Evolutionary conservation across 2,888 invertebrate genomes (phyloP).

Genomic region (Eumerus sabulonum): DNA sequence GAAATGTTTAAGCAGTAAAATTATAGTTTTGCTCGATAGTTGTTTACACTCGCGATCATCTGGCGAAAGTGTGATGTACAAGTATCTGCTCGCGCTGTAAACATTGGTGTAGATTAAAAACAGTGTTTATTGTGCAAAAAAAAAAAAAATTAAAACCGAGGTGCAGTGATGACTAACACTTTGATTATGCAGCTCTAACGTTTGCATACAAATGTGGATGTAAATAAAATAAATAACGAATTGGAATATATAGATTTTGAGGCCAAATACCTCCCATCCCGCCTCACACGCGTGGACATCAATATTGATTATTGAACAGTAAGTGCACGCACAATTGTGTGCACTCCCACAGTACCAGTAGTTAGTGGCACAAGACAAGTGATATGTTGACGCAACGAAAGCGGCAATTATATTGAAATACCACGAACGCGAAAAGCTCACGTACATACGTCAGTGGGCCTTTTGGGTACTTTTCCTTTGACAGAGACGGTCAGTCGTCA

Average conservation of each 20-base stretch:
- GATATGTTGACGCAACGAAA: conserved; percentile 58
- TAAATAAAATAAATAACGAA: conserved; percentile 16
- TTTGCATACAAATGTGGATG: conserved; percentile 54
- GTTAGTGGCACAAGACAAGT: conserved; percentile 39
- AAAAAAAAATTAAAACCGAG: too few species aligned
- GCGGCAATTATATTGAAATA: conserved; percentile 38
- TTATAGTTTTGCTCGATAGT: too few species aligned
- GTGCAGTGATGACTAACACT: conserved; percentile 49
- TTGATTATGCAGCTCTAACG: conserved; percentile 36
- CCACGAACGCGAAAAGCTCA: conserved; percentile 29
- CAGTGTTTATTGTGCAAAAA: too few species aligned
- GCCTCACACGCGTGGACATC: conserved; percentile 47
- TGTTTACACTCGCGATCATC: too few species aligned
- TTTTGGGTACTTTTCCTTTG: conserved; percentile 42
- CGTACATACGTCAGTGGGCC: conserved; percentile 52
- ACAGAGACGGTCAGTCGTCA: conserved; percentile 51
- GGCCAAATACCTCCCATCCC: conserved; percentile 41
- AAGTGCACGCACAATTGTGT: conserved; percentile 44
- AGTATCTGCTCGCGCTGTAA: too few species aligned
- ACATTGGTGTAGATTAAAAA: too few species aligned
- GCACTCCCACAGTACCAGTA: too few species aligned
- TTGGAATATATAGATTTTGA: conserved; percentile 27
- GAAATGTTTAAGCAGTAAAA: too few species aligned
- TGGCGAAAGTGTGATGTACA: too few species aligned
- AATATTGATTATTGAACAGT: conserved; percentile 54